Conservation (phyloP, 2,113 vertebrate genomes). For the Procavia capensis region DNA sequence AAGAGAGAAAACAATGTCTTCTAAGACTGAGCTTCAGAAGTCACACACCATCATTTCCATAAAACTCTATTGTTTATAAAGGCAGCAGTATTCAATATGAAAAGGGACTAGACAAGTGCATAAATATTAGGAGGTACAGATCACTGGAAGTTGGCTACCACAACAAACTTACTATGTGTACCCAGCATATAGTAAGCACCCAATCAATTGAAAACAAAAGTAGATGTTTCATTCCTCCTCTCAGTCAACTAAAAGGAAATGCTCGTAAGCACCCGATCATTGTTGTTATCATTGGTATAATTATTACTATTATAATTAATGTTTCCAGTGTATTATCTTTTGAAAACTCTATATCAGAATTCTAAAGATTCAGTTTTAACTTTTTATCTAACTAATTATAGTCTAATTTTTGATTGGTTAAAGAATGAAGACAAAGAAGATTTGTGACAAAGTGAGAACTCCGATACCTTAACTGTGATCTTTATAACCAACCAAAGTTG, state of each 20-base stretch:
- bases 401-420: background rate
- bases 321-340: background rate
- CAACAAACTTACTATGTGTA: background rate
- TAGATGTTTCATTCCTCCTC: conserved; percentile 76
- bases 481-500: conserved; percentile 5
- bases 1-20: background rate
- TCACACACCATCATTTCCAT: background rate
- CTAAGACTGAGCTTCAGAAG: background rate
- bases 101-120: background rate
- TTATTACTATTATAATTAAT: background rate
- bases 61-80: background rate
- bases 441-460: background rate
- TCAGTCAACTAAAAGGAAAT: conserved; percentile 52
- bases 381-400: background rate
- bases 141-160: background rate
- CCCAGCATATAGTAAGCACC: background rate
- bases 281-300: background rate
- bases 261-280: no score
- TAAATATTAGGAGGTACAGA: background rate
- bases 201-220: conserved; percentile 73
- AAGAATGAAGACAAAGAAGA: background rate
- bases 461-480: background rate
- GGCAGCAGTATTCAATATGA: background rate
- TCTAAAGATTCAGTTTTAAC: background rate
- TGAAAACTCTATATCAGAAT: background rate